Evolutionary conservation across 2,797 vertebrate genomes (phyloP), one percentile per base, ranked within the genome.

Genomic region (Cebuella pygmaea): DNA sequence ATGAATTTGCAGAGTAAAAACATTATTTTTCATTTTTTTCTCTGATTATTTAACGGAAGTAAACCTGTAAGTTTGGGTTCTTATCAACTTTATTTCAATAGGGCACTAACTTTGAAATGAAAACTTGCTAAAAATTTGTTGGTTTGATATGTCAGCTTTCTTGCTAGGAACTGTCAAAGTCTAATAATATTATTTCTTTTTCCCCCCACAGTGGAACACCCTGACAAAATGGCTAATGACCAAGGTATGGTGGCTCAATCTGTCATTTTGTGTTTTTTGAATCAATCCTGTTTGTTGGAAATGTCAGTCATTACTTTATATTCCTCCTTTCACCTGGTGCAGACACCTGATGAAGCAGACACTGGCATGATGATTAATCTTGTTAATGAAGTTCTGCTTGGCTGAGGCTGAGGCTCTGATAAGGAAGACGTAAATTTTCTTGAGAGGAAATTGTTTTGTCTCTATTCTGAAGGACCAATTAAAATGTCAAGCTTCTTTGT

Each of bases 181-280:
- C 95, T 98, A 98, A 98, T 89, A 93, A 95, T 97, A 19, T 95
- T 98, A 30, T 97, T 93, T 98, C 74, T 97, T 88, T 96, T 79
- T 84, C 88, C 48, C 48, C 78, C 98, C 98, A 92, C 98, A 99
- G 99, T 99, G 78, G 99, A 99, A 95, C 99, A 99, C 98, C 99
- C 99, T 94, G 99, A 99, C 99, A 99, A 99, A 98, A 99, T 99
- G 99, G 99, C 99, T 83, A 99, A 99, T 72, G 99, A 99, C 98
- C 99, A 99, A 99, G 99, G 99, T 99, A 98, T 41, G 94, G 94
- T 97, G 94, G 3, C 94, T 90, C 94, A 36, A 74, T 94, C 95
- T 97, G 83, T 98, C 87, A n/a, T 88, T 74, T 92, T 89, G 59
- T 44, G 67, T 12, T 91, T 46, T 88, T 36, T 41, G 76, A 87